Percentiles rank a stretch among this genome's conserved stretches.
These are phyloP conservation scores for Melanostoma mellinum DNA, from an alignment of 2,888 invertebrate species.

Conservation along the genomic window DNA sequence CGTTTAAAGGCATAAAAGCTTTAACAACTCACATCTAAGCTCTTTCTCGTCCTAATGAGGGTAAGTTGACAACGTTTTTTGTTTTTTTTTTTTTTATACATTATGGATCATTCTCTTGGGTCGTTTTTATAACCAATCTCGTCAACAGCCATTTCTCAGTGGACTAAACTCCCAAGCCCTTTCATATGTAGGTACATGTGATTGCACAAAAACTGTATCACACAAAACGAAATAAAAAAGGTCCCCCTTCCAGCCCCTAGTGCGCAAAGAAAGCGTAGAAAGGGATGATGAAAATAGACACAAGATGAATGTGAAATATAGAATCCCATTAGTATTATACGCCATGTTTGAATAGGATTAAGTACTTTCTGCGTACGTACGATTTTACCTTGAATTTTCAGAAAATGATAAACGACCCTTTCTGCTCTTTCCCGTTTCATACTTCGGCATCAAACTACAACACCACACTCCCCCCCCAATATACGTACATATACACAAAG, in stretches of 20 bases:
- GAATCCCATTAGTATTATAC: constrained; percentile 70
- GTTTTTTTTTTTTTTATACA: background rate
- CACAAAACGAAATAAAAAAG: constrained; percentile 8
- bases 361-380: constrained; percentile 67
- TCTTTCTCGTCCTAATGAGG: constrained; percentile 40
- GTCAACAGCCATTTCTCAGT: constrained; percentile 43
- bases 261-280: background rate
- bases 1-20: background rate
- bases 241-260: no score
- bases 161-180: constrained; percentile 39
- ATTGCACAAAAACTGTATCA: constrained; percentile 25
- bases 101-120: constrained; percentile 28
- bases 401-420: constrained; percentile 70
- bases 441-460: no score
- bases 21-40: constrained; percentile 11
- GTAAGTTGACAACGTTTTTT: constrained; percentile 29
- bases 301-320: constrained; percentile 65
- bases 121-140: constrained; percentile 35
- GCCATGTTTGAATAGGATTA: constrained; percentile 71
- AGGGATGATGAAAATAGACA: constrained; percentile 61
- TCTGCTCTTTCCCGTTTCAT: constrained; percentile 11
- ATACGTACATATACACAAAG: constrained; percentile 7
- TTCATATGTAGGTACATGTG: constrained; percentile 23
- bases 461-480: no score
- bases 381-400: constrained; percentile 63